Percentiles rank a stretch among this genome's conserved stretches.
Conservation (phyloP, 2,113 vertebrate genomes). For the Oryzias javanicus region DNA sequence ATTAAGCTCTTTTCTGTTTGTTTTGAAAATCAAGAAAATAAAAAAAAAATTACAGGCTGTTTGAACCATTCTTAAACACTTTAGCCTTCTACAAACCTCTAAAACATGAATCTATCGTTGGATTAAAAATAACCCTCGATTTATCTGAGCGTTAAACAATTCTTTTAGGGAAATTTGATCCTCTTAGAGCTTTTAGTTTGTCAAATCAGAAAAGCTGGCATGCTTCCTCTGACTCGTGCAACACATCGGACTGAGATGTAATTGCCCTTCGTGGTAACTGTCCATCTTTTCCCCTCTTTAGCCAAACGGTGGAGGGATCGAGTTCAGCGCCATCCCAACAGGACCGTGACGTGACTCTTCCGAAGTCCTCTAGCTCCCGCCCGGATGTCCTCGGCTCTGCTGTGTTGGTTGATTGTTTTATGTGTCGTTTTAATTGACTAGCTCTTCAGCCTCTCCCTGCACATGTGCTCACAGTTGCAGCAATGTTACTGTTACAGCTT, state of each 20-base stretch:
- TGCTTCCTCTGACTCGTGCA: no score
- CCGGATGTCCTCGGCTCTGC: background rate
- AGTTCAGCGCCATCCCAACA: slow-evolving; percentile 35
- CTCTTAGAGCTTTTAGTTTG: no score
- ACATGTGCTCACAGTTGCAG: background rate
- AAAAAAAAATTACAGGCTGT: no score
- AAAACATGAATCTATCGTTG: background rate
- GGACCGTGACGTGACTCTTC: slow-evolving; percentile 28
- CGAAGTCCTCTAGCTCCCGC: background rate
- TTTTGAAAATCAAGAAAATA: no score
- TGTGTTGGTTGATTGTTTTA: no score
- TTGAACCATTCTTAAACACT: no score
- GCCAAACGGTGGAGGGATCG: slow-evolving; percentile 52
- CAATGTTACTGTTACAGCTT: background rate
- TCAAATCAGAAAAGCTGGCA: no score
- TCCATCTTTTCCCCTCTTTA: slow-evolving; percentile 19
- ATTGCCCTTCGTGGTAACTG: slow-evolving; percentile 4
- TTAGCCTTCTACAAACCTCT: no score
- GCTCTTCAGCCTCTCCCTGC: background rate
- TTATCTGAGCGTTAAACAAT: slow-evolving; percentile 3
- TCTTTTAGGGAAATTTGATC: background rate
- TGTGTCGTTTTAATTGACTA: no score
- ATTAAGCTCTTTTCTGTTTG: no score
- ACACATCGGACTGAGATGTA: no score
- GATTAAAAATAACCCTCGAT: background rate